Percentiles rank a stretch among this genome's conserved stretches.
phyloP scores from a whole-genome alignment of 2,888 invertebrate species.

The Sericinus montela region DNA sequence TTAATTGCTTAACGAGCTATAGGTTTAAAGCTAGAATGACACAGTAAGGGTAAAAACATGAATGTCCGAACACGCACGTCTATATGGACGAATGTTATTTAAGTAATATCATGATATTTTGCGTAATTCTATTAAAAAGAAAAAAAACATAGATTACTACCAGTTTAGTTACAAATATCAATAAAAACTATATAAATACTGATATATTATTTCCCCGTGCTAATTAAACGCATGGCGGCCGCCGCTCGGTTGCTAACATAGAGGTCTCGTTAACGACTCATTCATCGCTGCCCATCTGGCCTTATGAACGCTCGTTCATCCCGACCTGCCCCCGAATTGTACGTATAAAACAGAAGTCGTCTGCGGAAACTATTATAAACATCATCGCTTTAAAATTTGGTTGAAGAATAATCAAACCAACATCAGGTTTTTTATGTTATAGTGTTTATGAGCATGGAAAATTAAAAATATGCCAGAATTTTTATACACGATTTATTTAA shows the following conservation, averaged over 20 bases:
- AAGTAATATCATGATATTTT: too few relatives aligned
- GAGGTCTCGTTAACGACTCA: slow-evolving; percentile 56
- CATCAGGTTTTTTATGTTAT: too few relatives aligned
- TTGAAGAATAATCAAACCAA: too few relatives aligned
- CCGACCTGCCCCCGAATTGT: slow-evolving; percentile 15
- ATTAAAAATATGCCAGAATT: too few relatives aligned
- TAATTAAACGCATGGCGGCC: not conserved
- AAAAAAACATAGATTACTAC: not conserved
- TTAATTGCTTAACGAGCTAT: too few relatives aligned
- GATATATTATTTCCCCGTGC: not conserved
- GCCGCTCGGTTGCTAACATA: slow-evolving; percentile 8
- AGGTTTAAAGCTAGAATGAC: too few relatives aligned
- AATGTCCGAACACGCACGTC: too few relatives aligned
- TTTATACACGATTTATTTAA: too few relatives aligned
- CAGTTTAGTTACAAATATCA: not conserved
- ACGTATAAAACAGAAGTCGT: slow-evolving; percentile 19
- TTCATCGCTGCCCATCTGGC: slow-evolving; percentile 65
- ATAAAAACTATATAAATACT: not conserved
- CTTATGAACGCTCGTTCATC: slow-evolving; percentile 31
- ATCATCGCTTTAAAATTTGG: not conserved
- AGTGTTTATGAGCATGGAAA: too few relatives aligned
- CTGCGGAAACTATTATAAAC: slow-evolving; percentile 2
- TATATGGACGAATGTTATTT: too few relatives aligned
- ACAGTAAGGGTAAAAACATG: too few relatives aligned
- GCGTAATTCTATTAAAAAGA: too few relatives aligned